Conservation (phyloP, 2,113 vertebrate genomes). For the Phycodurus eques region DNA sequence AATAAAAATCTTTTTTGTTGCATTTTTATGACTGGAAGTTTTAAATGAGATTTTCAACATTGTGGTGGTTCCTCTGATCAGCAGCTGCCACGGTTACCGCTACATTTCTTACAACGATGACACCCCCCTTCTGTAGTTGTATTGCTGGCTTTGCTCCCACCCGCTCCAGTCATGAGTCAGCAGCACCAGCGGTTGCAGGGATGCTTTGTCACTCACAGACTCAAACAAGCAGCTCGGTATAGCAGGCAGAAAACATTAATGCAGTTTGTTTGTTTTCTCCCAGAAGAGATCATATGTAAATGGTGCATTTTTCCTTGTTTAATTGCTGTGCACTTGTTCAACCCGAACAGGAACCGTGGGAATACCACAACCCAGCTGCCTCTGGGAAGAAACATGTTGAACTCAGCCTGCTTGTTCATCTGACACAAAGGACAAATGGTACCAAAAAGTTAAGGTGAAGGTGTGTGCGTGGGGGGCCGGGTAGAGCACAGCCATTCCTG, state of each 20-base stretch:
- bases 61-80: slow-evolving; percentile 4
- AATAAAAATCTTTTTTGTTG: not conserved
- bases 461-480: slow-evolving; percentile 1
- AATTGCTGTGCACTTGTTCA: slow-evolving; percentile 2
- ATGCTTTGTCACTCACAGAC: slow-evolving; percentile 44
- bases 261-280: not conserved
- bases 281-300: not conserved
- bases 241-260: not conserved
- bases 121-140: slow-evolving; percentile 17
- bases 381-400: slow-evolving; percentile 59
- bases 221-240: slow-evolving; percentile 10
- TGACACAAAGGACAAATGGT: slow-evolving; percentile 41
- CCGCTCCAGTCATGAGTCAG: slow-evolving; percentile 67
- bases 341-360: slow-evolving; percentile 60
- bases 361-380: slow-evolving; percentile 66
- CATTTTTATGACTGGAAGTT: slow-evolving; percentile 17
- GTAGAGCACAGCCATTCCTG: not conserved
- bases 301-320: not conserved
- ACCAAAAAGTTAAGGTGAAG: slow-evolving; percentile 1
- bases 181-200: slow-evolving; percentile 46
- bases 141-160: slow-evolving; percentile 40
- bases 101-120: slow-evolving; percentile 2
- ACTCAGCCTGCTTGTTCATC: slow-evolving; percentile 2
- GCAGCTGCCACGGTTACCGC: slow-evolving; percentile 11
- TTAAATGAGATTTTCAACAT: slow-evolving; percentile 39